Conservation (phyloP, 2,888 invertebrate genomes). For the Pseudococcus longispinus region DNA sequence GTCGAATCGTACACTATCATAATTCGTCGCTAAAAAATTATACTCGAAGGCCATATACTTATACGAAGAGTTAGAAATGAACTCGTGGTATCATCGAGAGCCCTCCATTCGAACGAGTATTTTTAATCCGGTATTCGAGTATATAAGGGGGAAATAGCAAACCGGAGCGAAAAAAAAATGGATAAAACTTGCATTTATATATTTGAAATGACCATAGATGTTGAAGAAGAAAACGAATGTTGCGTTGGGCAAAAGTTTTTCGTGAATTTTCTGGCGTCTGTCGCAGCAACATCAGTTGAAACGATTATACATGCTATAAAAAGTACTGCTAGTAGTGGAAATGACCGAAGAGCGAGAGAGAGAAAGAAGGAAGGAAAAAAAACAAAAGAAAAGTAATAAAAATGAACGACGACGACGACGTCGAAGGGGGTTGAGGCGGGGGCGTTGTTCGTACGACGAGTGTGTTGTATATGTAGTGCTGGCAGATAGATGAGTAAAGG, state of each 20-base stretch:
- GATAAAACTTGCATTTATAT: background rate
- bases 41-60: background rate
- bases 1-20: background rate
- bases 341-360: background rate
- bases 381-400: slow-evolving; percentile 45
- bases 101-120: background rate
- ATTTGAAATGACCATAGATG: background rate
- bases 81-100: background rate
- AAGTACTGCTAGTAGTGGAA: background rate
- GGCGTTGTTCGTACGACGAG: background rate
- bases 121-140: background rate
- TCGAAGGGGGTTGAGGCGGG: background rate
- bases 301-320: background rate
- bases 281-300: background rate
- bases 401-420: background rate
- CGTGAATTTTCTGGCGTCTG: slow-evolving; percentile 2
- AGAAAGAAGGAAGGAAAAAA: background rate
- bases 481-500: slow-evolving; percentile 39
- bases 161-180: background rate
- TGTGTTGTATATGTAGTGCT: background rate
- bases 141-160: background rate
- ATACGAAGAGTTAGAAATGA: background rate
- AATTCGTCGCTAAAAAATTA: slow-evolving; percentile 10
- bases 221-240: background rate
- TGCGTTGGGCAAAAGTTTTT: background rate